These are phyloP conservation scores for Andrena praecox DNA, from an alignment of 2,888 invertebrate genomes.

Conservation along the genomic window DNA sequence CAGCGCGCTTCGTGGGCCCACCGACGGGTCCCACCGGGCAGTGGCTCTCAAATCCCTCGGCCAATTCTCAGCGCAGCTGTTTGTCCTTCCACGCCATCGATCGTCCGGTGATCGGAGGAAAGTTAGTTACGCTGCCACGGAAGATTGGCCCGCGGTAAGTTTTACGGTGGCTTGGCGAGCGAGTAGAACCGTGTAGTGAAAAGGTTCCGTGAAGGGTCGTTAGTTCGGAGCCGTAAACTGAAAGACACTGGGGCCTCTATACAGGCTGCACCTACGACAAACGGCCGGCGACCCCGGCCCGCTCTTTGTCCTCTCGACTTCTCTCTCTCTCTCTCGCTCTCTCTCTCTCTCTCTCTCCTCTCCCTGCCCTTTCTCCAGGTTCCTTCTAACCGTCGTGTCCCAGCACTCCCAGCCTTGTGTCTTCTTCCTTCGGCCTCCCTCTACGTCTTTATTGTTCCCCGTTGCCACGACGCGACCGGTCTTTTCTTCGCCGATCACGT, in stretches of 20 bases:
- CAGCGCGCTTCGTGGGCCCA: not conserved
- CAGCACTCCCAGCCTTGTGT: not conserved
- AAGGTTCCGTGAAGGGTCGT: slow-evolving; percentile 8
- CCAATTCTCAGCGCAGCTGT: not conserved
- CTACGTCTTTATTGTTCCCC: slow-evolving; percentile 42
- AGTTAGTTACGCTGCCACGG: not conserved
- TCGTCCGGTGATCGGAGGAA: not conserved
- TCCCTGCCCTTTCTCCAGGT: slow-evolving; percentile 41
- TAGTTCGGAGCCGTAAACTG: slow-evolving; percentile 30
- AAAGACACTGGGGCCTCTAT: slow-evolving; percentile 50
- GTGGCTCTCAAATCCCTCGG: slow-evolving; percentile 28
- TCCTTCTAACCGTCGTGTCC: slow-evolving; percentile 21
- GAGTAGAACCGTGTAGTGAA: not conserved
- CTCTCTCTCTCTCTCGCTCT: slow-evolving; percentile 60
- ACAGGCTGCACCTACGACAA: slow-evolving; percentile 73
- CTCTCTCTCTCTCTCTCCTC: slow-evolving; percentile 43
- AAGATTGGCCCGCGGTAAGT: not conserved
- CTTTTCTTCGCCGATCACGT: slow-evolving; percentile 51
- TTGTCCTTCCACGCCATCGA: not conserved
- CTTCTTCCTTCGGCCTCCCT: slow-evolving; percentile 18
- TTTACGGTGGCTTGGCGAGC: not conserved
- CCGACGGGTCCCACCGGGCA: slow-evolving; percentile 13
- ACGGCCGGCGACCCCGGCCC: slow-evolving; percentile 76
- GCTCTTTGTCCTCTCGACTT: slow-evolving; percentile 73
- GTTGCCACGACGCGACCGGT: slow-evolving; percentile 32